A percentile compares a stretch with the other conserved stretches of the same genome.
Evolutionary conservation across 2,888 invertebrate species (phyloP).

Genomic region (Chalcis sispes): DNA sequence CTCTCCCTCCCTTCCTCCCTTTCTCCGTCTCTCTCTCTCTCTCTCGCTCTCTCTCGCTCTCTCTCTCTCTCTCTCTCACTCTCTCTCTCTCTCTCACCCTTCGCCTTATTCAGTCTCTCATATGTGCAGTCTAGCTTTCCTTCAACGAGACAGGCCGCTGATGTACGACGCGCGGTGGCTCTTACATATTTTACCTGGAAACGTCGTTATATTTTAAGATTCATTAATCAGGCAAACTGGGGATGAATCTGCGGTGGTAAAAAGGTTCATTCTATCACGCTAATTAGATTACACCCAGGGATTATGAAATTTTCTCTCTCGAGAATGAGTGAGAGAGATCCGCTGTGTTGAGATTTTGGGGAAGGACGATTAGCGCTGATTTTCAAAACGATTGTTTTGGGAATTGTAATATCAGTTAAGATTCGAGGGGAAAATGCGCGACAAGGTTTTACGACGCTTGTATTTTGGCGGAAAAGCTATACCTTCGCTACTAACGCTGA

Average conservation of each 20-base stretch:
- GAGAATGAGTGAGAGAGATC: neutral
- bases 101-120: too few relatives aligned
- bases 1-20: too few relatives aligned
- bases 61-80: too few relatives aligned
- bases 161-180: neutral
- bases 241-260: neutral
- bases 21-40: too few relatives aligned
- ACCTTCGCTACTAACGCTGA: too few relatives aligned
- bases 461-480: too few relatives aligned
- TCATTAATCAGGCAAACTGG: slow-evolving; percentile 34
- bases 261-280: slow-evolving; percentile 10
- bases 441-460: too few relatives aligned
- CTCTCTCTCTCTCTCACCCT: too few relatives aligned
- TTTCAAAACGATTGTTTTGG: neutral
- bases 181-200: slow-evolving; percentile 13
- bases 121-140: too few relatives aligned
- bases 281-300: slow-evolving; percentile 5
- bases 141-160: too few relatives aligned
- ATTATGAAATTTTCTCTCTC: neutral
- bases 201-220: slow-evolving; percentile 33
- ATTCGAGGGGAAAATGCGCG: too few relatives aligned
- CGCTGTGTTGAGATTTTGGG: neutral
- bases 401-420: neutral
- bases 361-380: neutral
- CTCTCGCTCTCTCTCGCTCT: too few relatives aligned